phyloP scores from a whole-genome alignment of 1,140 invertebrate genomes.

The Musca vetustissima region DNA sequence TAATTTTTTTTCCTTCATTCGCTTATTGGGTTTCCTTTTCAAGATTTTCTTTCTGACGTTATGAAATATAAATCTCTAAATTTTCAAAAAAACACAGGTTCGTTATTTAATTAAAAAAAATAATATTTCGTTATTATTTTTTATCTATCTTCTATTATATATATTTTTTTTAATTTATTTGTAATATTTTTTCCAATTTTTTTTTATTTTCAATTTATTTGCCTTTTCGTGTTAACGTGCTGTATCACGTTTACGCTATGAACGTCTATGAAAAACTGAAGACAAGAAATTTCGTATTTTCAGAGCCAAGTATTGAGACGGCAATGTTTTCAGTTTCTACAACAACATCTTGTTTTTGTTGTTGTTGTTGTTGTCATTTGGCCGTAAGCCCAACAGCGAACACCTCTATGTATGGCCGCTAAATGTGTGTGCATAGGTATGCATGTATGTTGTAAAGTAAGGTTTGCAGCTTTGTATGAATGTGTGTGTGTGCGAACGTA shows the following conservation, averaged over 20 bases:
- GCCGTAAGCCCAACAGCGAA: neutral
- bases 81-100: too few relatives aligned
- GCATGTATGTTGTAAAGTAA: neutral
- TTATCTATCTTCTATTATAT: neutral
- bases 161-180: neutral
- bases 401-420: neutral
- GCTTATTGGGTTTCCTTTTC: too few relatives aligned
- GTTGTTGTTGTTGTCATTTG: constrained; percentile 5
- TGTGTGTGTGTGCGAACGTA: too few relatives aligned
- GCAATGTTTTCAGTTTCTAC: neutral
- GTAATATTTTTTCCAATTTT: neutral
- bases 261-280: constrained; percentile 23
- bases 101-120: too few relatives aligned
- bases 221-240: neutral
- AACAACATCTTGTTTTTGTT: neutral
- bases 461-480: neutral
- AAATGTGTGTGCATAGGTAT: too few relatives aligned
- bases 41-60: too few relatives aligned
- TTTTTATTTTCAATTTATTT: neutral
- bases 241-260: constrained; percentile 15
- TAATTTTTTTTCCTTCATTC: too few relatives aligned
- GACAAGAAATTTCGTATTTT: constrained; percentile 17
- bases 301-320: constrained; percentile 10
- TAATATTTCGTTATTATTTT: neutral
- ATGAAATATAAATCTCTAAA: too few relatives aligned